A percentile compares a stretch with the other conserved stretches of the same genome.
These are phyloP conservation scores for Brachirus orientalis DNA, from an alignment of 2,113 vertebrate genomes.

Conservation along the genomic window DNA sequence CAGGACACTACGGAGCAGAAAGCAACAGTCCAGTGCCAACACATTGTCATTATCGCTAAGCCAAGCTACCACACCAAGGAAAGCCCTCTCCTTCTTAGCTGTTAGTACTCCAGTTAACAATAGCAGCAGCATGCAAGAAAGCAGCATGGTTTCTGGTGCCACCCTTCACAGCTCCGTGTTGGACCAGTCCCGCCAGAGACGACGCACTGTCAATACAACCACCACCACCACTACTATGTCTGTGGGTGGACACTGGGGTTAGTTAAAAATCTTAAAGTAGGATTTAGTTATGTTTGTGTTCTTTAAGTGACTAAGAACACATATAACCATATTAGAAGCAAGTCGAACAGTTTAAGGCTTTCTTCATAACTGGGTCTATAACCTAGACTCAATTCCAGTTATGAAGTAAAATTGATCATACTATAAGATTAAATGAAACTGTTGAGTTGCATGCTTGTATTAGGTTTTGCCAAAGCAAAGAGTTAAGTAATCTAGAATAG, in stretches of 20 bases:
- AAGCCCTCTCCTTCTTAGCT: conserved; percentile 69
- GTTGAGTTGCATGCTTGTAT: too few relatives aligned
- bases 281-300: too few relatives aligned
- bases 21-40: conserved; percentile 64
- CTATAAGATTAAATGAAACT: too few relatives aligned
- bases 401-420: too few relatives aligned
- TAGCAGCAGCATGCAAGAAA: conserved; percentile 59
- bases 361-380: too few relatives aligned
- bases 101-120: conserved; percentile 61
- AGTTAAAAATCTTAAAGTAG: conserved; percentile 58
- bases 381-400: too few relatives aligned
- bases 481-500: too few relatives aligned
- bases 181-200: conserved; percentile 85
- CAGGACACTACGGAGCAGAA: conserved; percentile 72
- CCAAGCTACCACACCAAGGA: conserved; percentile 66
- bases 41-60: conserved; percentile 64
- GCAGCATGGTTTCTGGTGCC: conserved; percentile 41
- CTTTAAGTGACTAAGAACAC: not conserved
- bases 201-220: conserved; percentile 81
- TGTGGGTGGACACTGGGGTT: conserved; percentile 89
- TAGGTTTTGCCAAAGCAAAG: too few relatives aligned
- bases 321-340: too few relatives aligned
- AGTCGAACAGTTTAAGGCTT: too few relatives aligned
- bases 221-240: conserved; percentile 66
- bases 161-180: conserved; percentile 75